phyloP scores from a whole-genome alignment of 2,113 vertebrate species.

The Suricata suricatta region DNA sequence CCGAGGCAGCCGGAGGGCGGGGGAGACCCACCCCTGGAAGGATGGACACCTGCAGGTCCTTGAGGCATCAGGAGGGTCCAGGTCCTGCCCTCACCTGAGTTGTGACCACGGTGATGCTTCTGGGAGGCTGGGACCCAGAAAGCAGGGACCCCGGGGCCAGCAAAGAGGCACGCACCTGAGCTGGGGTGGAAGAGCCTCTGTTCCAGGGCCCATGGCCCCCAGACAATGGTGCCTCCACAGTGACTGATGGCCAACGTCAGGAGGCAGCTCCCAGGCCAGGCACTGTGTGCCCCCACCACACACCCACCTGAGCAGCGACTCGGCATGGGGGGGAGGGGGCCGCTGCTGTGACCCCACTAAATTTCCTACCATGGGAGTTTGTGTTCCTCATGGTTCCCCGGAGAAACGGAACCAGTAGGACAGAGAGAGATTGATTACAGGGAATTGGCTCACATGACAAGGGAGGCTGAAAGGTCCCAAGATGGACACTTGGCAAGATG shows the following conservation, averaged over 20 bases:
- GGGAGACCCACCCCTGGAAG: fast-evolving
- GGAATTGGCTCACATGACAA: background rate
- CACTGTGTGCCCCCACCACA: background rate
- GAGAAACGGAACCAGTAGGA: no score
- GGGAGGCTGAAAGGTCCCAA: background rate
- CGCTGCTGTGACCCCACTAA: background rate
- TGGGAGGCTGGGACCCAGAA: background rate
- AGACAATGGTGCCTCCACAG: no score
- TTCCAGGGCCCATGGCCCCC: fast-evolving
- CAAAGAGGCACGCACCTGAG: background rate
- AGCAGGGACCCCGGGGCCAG: fast-evolving
- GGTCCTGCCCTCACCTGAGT: background rate
- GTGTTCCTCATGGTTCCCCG: background rate
- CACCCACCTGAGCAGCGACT: background rate
- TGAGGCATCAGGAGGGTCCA: background rate
- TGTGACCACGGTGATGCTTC: fast-evolving
- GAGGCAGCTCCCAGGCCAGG: background rate
- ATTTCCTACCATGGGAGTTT: background rate
- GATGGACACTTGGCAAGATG: background rate
- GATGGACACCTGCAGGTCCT: background rate
- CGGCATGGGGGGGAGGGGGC: background rate
- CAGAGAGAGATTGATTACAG: background rate
- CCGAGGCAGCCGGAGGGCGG: background rate
- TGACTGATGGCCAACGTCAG: fast-evolving
- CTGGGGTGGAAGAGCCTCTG: background rate